These are phyloP conservation scores for Zaprionus gabonicus DNA, from an alignment of 1,140 invertebrate genomes.

Conservation along the genomic window DNA sequence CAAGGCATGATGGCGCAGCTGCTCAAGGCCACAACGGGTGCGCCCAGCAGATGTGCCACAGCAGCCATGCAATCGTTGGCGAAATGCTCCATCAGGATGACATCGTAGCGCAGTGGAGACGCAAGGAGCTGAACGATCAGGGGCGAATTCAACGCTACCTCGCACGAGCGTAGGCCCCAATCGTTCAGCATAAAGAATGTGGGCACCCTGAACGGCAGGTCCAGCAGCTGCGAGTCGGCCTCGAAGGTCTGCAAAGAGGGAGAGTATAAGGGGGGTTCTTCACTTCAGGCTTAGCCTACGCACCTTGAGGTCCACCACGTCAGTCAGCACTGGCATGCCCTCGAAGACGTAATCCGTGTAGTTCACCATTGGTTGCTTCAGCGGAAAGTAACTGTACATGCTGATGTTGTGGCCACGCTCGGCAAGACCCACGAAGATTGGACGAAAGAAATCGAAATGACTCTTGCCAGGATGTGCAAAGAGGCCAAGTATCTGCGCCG, in stretches of 20 bases:
- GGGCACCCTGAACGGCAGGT: conserved; percentile 58
- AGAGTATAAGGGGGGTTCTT: no score
- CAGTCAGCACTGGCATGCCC: conserved; percentile 73
- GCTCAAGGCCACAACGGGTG: conserved; percentile 86
- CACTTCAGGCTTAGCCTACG: not conserved
- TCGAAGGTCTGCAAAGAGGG: conserved; percentile 43
- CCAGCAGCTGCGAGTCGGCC: conserved; percentile 32
- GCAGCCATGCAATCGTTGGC: conserved; percentile 87
- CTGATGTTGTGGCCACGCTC: conserved; percentile 88
- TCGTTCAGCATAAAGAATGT: conserved; percentile 67
- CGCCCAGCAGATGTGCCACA: conserved; percentile 86
- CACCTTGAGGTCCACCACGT: conserved; percentile 78
- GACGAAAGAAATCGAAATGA: conserved; percentile 89
- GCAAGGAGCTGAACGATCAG: conserved; percentile 59
- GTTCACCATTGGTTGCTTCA: conserved; percentile 85
- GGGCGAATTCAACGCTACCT: conserved; percentile 85
- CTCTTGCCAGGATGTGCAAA: conserved; percentile 88
- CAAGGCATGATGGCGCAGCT: conserved; percentile 87
- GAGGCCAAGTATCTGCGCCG: conserved; percentile 85
- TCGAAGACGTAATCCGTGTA: conserved; percentile 87
- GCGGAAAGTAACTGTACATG: conserved; percentile 88
- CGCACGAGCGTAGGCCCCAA: conserved; percentile 85
- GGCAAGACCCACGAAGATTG: conserved; percentile 86
- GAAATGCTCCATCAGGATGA: conserved; percentile 87
- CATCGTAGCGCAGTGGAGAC: conserved; percentile 86